phyloP scores from a whole-genome alignment of 2,797 vertebrate species.

The Philypnodon macrostomus region DNA sequence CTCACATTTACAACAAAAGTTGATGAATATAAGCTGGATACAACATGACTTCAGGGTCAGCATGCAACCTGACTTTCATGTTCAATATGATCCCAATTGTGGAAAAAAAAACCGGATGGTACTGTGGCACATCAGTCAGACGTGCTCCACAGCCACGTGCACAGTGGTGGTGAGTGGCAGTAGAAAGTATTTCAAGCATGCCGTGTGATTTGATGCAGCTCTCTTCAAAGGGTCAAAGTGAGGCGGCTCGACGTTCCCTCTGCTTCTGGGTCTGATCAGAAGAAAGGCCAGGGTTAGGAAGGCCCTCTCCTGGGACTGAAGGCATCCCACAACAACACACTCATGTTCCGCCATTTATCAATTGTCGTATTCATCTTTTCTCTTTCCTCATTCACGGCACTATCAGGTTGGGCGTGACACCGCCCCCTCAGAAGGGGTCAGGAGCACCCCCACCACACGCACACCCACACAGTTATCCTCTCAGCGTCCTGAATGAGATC shows the following conservation, averaged over 20 bases:
- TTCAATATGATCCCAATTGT: no score
- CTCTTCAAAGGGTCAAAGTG: slow-evolving; percentile 75
- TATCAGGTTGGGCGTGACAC: slow-evolving; percentile 68
- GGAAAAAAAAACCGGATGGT: no score
- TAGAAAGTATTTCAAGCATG: slow-evolving; percentile 72
- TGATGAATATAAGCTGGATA: no score
- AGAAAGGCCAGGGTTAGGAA: slow-evolving; percentile 64
- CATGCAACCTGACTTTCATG: no score
- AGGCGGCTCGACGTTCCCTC: slow-evolving; percentile 62
- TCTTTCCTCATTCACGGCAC: slow-evolving; percentile 69
- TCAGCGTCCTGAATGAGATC: slow-evolving; percentile 64
- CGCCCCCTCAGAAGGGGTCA: slow-evolving; percentile 45
- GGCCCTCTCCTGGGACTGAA: slow-evolving; percentile 77
- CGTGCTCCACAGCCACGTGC: slow-evolving; percentile 32
- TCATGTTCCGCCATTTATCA: slow-evolving; percentile 77
- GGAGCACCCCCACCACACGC: slow-evolving; percentile 29
- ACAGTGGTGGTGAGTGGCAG: slow-evolving; percentile 39
- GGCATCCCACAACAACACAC: slow-evolving; percentile 76
- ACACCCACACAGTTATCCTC: slow-evolving; percentile 36
- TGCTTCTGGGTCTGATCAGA: slow-evolving; percentile 63
- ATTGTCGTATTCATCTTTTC: slow-evolving; percentile 69
- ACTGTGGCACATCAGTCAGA: neutral
- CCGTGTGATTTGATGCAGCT: slow-evolving; percentile 63
- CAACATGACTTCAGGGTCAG: no score
- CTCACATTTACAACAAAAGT: no score